Conservation (phyloP, 2,113 vertebrate species). For the Albula glossodonta region DNA sequence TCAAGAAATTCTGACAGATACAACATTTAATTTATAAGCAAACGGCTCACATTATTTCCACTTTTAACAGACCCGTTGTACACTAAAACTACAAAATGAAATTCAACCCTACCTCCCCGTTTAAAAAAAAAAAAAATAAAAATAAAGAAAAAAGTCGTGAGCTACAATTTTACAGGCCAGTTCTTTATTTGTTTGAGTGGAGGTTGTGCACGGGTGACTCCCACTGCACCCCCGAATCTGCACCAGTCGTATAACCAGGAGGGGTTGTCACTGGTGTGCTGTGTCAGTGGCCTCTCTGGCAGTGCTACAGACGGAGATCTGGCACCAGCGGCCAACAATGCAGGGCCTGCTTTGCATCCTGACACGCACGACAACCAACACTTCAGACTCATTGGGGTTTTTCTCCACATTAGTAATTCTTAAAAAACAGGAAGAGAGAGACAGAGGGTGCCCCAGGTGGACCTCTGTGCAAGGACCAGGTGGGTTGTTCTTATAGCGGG, state of each 20-base stretch:
- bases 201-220: background rate
- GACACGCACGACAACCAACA: conserved; percentile 15
- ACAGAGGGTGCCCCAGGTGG: conserved; percentile 44
- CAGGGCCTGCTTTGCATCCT: conserved; percentile 3
- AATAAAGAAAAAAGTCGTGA: background rate
- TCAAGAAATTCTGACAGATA: background rate
- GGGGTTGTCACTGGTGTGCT: background rate
- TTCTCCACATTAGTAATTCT: conserved; percentile 5
- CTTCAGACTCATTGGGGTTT: conserved; percentile 27
- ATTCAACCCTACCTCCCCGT: background rate
- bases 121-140: background rate
- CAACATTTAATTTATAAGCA: conserved; percentile 9
- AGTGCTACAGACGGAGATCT: background rate
- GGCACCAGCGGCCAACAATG: background rate
- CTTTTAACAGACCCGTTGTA: conserved; percentile 1
- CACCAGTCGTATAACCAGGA: background rate
- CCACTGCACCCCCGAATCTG: background rate
- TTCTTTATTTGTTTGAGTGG: background rate
- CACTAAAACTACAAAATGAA: conserved; percentile 27
- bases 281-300: background rate
- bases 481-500: conserved; percentile 62
- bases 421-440: background rate
- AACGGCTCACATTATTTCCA: conserved; percentile 5
- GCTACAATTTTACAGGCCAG: conserved; percentile 9
- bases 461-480: conserved; percentile 45